Evolutionary conservation across 2,888 invertebrate genomes (phyloP).

Genomic region (Erebia palarica): DNA sequence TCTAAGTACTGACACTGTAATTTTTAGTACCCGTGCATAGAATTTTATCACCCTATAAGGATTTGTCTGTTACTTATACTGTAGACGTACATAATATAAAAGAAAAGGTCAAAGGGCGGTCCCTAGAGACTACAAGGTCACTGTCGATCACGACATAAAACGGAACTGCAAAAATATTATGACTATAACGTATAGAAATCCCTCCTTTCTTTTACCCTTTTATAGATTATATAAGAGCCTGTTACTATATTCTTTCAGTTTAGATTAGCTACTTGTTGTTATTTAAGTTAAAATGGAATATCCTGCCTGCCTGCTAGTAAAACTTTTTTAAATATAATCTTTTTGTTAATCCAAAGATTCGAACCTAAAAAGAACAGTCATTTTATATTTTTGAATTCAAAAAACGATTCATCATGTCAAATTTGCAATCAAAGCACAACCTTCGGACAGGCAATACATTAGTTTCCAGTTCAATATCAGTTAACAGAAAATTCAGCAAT

Average conservation of each 20-base stretch:
- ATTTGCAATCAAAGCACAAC: slow-evolving; percentile 1
- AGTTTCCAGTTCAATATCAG: neutral
- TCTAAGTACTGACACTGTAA: neutral
- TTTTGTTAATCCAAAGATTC: neutral
- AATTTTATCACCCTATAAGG: slow-evolving; percentile 24
- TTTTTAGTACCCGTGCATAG: neutral
- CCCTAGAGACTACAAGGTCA: slow-evolving; percentile 40
- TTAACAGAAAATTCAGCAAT: neutral
- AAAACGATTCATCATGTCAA: slow-evolving; percentile 25
- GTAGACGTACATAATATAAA: slow-evolving; percentile 23
- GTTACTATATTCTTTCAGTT: no score
- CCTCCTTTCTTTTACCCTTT: slow-evolving; percentile 11
- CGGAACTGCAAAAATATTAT: slow-evolving; percentile 30
- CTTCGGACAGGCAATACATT: neutral
- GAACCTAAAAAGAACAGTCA: neutral
- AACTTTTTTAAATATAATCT: neutral
- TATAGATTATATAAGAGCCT: neutral
- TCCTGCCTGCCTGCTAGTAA: neutral
- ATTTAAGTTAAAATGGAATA: neutral
- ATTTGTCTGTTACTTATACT: slow-evolving; percentile 24
- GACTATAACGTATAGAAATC: slow-evolving; percentile 14
- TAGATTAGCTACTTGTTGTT: no score
- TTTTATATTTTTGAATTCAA: slow-evolving; percentile 12
- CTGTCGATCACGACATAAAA: slow-evolving; percentile 38
- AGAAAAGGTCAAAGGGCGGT: slow-evolving; percentile 34